Base-by-base conservation (phyloP, 2,888 invertebrate species). In the Dryomyza anilis region DNA sequence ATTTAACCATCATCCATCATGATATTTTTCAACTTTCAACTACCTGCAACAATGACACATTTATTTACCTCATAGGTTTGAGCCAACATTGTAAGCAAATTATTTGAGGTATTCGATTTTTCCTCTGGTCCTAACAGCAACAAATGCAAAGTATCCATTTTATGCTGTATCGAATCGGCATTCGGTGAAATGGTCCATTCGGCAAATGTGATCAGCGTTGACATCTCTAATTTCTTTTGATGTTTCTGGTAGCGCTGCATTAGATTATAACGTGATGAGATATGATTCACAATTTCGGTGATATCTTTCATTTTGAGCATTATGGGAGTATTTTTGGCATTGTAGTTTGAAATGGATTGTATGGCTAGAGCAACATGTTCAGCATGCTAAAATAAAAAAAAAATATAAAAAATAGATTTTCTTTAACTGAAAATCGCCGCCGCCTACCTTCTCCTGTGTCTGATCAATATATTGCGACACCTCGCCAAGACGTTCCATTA, bases 121-220 rank as follows among this genome's bases (percentile, higher is more conserved):
- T 76, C 77, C n/a, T 77, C 76, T 0, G 89, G 87, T 30, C 86
- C 86, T 30, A 77, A 66, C 3, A 91, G 83, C 23, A 89, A 84
- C 5, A 86, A 82, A 78, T 91, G 89, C 39, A 92, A 85, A 8
- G 87, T 85, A 75, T 90, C 89, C 72, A 93, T 79, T 25, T 91
- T 76, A 67, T 88, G 87, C 30, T 88, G 86, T 62, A 92, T 83
- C 2, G 91, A 89, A 50, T 86, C 84, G 0, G 87, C 83, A 72
- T 87, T 87, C 72, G 89, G 90, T 0, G 91, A 89, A 2, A 92
- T 89, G 46, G 89, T 89, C 83, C 87, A 87, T 70, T 85, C 85
- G 0, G 92, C 91, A 76, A 92, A 93, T 74, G 89, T 87, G 75
- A 90, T 85, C 69, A 93, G 76, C 6, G 93, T 93, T 66, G 85